These are phyloP conservation scores for Brachyhypopomus occidentalis DNA, from an alignment of 2,113 vertebrate species.

Conservation along the genomic window DNA sequence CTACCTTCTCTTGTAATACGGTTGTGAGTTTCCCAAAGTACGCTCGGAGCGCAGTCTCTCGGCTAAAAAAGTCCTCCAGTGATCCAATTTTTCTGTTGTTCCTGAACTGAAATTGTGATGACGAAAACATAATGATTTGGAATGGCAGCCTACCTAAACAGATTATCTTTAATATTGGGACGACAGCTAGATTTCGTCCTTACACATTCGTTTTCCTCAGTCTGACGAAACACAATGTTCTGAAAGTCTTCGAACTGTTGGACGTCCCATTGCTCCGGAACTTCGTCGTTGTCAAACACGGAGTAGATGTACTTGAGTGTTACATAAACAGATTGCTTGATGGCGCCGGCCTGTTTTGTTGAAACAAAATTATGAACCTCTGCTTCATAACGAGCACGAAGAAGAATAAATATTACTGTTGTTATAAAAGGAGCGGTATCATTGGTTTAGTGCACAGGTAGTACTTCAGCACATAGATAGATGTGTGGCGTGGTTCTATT, in stretches of 20 bases:
- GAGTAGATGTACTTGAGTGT: constrained; percentile 40
- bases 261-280: constrained; percentile 33
- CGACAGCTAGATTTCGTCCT: neutral
- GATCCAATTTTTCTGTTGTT: constrained; percentile 1
- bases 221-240: constrained; percentile 37
- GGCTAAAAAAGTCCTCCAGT: constrained; percentile 12
- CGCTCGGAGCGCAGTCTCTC: constrained; percentile 25
- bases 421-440: neutral
- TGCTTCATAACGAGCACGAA: neutral
- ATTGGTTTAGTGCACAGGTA: no score
- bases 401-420: neutral
- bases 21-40: constrained; percentile 37
- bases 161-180: no score
- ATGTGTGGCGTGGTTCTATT: neutral
- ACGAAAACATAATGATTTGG: neutral
- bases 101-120: constrained; percentile 32
- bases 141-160: neutral
- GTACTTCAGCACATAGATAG: neutral
- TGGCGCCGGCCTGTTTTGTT: constrained; percentile 5
- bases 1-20: constrained; percentile 49
- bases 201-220: constrained; percentile 47
- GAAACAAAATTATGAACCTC: neutral
- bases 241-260: constrained; percentile 31
- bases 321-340: constrained; percentile 44
- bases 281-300: constrained; percentile 21